Evolutionary conservation across 1,140 invertebrate species (phyloP).

Genomic region (Protaetia brevitarsis): DNA sequence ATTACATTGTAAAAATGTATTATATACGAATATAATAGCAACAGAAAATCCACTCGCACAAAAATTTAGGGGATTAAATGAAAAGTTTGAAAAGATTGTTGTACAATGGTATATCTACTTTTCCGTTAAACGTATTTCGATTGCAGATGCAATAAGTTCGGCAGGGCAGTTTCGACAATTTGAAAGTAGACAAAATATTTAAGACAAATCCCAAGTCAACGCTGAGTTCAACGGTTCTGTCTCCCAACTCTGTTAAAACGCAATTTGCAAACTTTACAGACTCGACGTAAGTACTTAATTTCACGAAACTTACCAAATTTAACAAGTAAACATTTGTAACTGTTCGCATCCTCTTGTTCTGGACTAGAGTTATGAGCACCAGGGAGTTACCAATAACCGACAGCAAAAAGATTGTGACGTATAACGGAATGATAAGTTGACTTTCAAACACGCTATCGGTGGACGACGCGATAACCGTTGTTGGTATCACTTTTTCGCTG

Average conservation of each 20-base stretch:
- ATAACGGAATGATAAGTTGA: slow-evolving; percentile 62
- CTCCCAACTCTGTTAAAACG: background rate
- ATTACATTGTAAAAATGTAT: no score
- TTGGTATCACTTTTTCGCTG: background rate
- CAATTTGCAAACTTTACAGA: background rate
- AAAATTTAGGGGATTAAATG: no score
- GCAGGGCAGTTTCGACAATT: no score
- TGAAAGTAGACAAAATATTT: no score
- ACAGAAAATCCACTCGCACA: no score
- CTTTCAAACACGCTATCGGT: slow-evolving; percentile 41
- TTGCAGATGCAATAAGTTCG: no score
- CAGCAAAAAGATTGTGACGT: slow-evolving; percentile 74
- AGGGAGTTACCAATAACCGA: slow-evolving; percentile 76
- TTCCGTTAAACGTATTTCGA: no score
- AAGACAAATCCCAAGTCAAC: no score
- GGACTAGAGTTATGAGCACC: slow-evolving; percentile 75
- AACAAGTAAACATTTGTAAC: slow-evolving; percentile 85
- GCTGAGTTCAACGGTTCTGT: no score
- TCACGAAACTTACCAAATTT: slow-evolving; percentile 66
- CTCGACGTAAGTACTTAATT: background rate
- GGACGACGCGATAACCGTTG: background rate
- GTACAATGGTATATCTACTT: no score
- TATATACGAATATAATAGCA: no score
- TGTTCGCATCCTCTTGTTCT: slow-evolving; percentile 81
- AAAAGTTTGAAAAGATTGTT: no score